phyloP scores from a whole-genome alignment of 2,113 vertebrate species.

The Ochotona princeps region DNA sequence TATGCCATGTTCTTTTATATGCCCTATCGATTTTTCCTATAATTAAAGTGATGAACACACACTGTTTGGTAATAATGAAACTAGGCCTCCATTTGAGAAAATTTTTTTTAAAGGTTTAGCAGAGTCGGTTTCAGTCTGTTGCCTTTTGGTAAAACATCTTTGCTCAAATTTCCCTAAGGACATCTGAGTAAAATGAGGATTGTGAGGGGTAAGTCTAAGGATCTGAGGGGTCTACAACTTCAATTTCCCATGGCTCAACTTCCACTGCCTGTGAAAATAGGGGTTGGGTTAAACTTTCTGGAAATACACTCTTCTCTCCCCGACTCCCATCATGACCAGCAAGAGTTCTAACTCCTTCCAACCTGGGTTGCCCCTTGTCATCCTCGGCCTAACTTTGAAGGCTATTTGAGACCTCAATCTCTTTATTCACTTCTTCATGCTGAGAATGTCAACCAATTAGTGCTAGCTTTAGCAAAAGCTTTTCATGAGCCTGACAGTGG shows the following conservation, averaged over 20 bases:
- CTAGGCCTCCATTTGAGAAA: constrained; percentile 60
- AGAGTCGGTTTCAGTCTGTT: constrained; percentile 72
- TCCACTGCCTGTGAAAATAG: neutral
- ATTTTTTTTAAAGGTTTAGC: constrained; percentile 65
- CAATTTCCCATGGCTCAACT: neutral
- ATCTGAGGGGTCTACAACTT: constrained; percentile 38
- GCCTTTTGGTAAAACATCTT: constrained; percentile 70
- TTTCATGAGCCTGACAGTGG: constrained; percentile 74
- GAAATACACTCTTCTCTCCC: neutral
- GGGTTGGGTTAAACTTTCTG: neutral
- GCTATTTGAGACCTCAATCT: constrained; percentile 59
- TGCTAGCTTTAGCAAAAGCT: constrained; percentile 72
- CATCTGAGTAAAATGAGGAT: constrained; percentile 43
- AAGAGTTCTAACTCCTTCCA: neutral
- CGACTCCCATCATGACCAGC: neutral
- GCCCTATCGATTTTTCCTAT: constrained; percentile 67
- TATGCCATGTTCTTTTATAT: constrained; percentile 58
- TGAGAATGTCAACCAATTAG: constrained; percentile 80
- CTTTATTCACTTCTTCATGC: constrained; percentile 66
- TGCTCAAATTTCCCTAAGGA: constrained; percentile 70
- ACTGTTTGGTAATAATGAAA: constrained; percentile 73
- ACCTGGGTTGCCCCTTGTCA: neutral
- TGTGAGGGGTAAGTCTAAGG: neutral
- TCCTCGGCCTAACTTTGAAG: constrained; percentile 6
- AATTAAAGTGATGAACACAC: constrained; percentile 76